These are phyloP conservation scores for Odontomachus brunneus DNA, from an alignment of 1,140 invertebrate genomes.

Conservation along the genomic window DNA sequence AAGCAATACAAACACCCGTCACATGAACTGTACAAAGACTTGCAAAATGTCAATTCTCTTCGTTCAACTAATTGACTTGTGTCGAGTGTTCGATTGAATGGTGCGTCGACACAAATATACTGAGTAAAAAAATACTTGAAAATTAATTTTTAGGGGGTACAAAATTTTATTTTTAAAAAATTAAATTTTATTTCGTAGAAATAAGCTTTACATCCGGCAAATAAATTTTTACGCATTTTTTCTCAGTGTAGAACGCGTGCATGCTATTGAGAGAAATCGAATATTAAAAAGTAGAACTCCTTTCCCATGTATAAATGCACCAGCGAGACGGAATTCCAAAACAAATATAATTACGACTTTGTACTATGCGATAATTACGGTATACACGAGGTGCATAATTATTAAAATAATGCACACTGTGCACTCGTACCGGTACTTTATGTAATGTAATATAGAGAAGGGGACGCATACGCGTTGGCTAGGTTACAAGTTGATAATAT, in stretches of 20 bases:
- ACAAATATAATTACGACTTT: slow-evolving; percentile 7
- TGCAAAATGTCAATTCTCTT: background rate
- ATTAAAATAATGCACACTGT: slow-evolving; percentile 37
- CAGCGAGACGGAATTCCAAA: slow-evolving; percentile 17
- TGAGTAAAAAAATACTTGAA: too few relatives aligned
- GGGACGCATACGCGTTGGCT: background rate
- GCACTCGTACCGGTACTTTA: slow-evolving; percentile 27
- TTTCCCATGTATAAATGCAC: slow-evolving; percentile 25
- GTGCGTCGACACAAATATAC: too few relatives aligned
- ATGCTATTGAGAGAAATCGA: background rate
- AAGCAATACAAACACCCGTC: too few relatives aligned
- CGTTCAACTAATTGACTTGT: background rate
- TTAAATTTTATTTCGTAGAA: too few relatives aligned
- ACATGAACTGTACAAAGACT: too few relatives aligned
- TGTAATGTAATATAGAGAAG: slow-evolving; percentile 33
- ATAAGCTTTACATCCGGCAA: too few relatives aligned
- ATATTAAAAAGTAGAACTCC: background rate
- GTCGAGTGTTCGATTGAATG: too few relatives aligned
- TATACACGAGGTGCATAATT: slow-evolving; percentile 28
- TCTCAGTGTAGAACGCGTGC: background rate
- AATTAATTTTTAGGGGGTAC: too few relatives aligned
- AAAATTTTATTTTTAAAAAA: too few relatives aligned
- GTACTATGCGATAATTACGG: slow-evolving; percentile 30
- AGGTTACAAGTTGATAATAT: slow-evolving; percentile 26
- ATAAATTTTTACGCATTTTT: too few relatives aligned